Evolutionary conservation across 2,888 invertebrate genomes (phyloP), one percentile per base, ranked within the genome.

Genomic region (Aporophyla lueneburgensis): DNA sequence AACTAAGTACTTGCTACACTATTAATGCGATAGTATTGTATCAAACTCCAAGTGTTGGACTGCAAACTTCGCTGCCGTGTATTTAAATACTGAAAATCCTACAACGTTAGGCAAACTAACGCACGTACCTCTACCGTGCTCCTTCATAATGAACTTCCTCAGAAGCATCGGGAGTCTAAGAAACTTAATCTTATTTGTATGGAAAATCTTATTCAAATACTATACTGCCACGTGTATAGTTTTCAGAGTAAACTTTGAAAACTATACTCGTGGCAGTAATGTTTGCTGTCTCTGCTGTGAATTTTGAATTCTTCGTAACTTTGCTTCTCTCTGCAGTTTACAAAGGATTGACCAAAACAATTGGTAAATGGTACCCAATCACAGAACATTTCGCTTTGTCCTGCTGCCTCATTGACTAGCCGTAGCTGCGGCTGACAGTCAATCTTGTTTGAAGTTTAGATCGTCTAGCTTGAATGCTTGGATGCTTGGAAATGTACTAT

Each of bases 21-120:
- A 14, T 33, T 19, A 63, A 58, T 12, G 56, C 56, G 5, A 69
- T 43, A 49, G 46, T 49, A 69, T 43, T 43, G 46, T 49, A 43
- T 58, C 24, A 56, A 74, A 67, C 65, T 56, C 51, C n/a, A 40
- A 46, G 33, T 58, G 56, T 66, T 63, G 19, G 19, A 58, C 24
- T 12, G 6, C 71, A 71, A 86, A 79, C 63, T 83, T 83, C 40
- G 24, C 12, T 4, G 27, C 40, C 65, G 54, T 81, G 63, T 85
- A 69, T 83, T 76, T 73, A 56, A 74, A 74, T 65, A 65, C 66
- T 69, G 53, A 73, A 63, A 76, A 76, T 61, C 21, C 33, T 70
- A 58, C 24, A 71, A 66, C 74, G 72, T 76, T 80, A 66, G 27
- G 68, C 62, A 78, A 86, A 84, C 73, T 81, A 77, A 46, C 51